These are phyloP conservation scores for Thrips palmi DNA, from an alignment of 1,140 invertebrate genomes.

Conservation along the genomic window DNA sequence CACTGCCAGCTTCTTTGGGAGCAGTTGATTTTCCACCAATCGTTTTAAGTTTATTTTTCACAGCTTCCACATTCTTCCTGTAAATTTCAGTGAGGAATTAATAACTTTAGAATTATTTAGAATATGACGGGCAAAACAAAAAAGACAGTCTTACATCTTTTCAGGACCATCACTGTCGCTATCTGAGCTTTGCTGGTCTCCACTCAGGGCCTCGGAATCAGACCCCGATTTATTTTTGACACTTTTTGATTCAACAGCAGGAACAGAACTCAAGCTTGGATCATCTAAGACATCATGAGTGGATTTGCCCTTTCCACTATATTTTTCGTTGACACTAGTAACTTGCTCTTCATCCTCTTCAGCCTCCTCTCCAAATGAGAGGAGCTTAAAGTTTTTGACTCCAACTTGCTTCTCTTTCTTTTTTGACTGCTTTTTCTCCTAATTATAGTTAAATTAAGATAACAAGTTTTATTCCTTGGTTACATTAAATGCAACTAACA, in stretches of 20 bases:
- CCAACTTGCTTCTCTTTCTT: no score
- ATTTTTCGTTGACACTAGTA: slow-evolving; percentile 42
- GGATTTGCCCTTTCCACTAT: slow-evolving; percentile 53
- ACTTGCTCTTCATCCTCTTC: slow-evolving; percentile 90
- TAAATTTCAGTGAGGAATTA: slow-evolving; percentile 8
- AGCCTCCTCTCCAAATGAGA: slow-evolving; percentile 95
- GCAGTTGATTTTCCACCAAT: slow-evolving; percentile 20
- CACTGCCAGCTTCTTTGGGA: slow-evolving; percentile 20
- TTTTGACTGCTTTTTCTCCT: background rate
- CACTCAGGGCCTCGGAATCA: background rate
- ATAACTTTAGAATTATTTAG: slow-evolving; percentile 8
- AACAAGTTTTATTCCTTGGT: slow-evolving; percentile 9
- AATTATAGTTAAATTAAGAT: slow-evolving; percentile 17
- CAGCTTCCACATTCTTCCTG: slow-evolving; percentile 26
- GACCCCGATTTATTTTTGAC: background rate
- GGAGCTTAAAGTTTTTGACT: slow-evolving; percentile 78
- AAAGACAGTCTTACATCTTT: background rate
- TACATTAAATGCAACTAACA: slow-evolving; percentile 7
- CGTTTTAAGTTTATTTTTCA: slow-evolving; percentile 30
- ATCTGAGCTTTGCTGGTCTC: slow-evolving; percentile 1
- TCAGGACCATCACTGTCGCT: background rate
- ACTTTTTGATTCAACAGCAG: slow-evolving; percentile 27
- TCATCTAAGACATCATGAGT: slow-evolving; percentile 85
- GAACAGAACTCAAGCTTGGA: slow-evolving; percentile 64
- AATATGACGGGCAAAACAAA: no score